A percentile compares a stretch with the other conserved stretches of the same genome.
phyloP scores from a whole-genome alignment of 2,888 invertebrate species.

The Trissolcus brochymenae region DNA sequence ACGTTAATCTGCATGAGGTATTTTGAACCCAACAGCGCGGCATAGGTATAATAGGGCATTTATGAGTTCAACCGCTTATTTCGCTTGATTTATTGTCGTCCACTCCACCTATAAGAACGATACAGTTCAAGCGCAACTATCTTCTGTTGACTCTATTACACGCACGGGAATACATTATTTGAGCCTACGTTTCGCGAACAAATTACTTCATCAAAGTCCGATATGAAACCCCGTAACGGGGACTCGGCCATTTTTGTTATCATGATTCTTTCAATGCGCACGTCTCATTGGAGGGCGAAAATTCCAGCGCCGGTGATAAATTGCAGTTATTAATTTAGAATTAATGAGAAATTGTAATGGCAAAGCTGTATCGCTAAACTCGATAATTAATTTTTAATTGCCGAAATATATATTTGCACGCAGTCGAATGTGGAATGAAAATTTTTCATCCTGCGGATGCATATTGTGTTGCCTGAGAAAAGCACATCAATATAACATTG shows the following conservation, averaged over 20 bases:
- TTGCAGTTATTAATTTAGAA: conserved; percentile 40
- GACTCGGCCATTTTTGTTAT: no score
- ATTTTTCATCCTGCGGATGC: conserved; percentile 14
- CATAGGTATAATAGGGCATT: conserved; percentile 19
- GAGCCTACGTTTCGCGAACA: no score
- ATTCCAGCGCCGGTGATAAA: conserved; percentile 28
- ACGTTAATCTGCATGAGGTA: conserved; percentile 19
- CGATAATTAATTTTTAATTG: conserved; percentile 43
- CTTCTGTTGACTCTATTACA: conserved; percentile 22
- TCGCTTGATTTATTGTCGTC: conserved; percentile 49
- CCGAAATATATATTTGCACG: conserved; percentile 34
- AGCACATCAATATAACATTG: conserved; percentile 29
- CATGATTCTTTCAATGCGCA: no score
- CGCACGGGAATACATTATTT: background rate
- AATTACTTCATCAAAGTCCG: no score
- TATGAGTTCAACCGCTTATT: conserved; percentile 53
- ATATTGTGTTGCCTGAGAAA: conserved; percentile 35
- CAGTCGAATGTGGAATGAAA: conserved; percentile 32
- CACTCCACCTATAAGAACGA: conserved; percentile 10
- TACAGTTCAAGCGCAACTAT: background rate
- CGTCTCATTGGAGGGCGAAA: conserved; percentile 1
- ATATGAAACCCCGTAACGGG: no score
- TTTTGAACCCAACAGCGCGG: background rate
- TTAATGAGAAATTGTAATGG: conserved; percentile 36
- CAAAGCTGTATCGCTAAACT: conserved; percentile 24